phyloP scores from a whole-genome alignment of 2,113 vertebrate genomes.

The Phoxinus phoxinus region DNA sequence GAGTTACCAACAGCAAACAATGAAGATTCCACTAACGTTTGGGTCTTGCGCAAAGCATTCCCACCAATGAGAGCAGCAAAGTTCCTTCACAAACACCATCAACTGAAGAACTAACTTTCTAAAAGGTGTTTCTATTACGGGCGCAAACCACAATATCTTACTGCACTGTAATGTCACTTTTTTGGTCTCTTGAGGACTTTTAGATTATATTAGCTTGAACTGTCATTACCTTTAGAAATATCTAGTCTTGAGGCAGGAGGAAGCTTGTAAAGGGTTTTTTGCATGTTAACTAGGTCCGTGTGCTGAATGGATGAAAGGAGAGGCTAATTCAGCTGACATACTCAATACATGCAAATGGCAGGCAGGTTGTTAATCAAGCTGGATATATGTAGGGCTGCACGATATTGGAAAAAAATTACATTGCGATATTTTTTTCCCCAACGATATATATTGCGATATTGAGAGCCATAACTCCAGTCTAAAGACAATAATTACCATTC shows the following conservation, averaged over 20 bases:
- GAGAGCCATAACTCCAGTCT: no score
- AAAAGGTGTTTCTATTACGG: neutral
- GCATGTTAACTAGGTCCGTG: conserved; percentile 69
- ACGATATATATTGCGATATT: no score
- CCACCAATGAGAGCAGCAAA: neutral
- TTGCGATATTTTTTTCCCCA: no score
- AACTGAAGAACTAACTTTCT: neutral
- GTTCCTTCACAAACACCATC: neutral
- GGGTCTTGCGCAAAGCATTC: neutral
- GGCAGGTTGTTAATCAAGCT: conserved; percentile 76
- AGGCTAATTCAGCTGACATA: conserved; percentile 77
- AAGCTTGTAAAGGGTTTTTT: conserved; percentile 55
- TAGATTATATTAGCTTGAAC: neutral
- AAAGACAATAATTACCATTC: no score
- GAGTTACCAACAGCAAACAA: neutral
- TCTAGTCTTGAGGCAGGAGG: conserved; percentile 56
- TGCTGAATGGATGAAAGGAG: conserved; percentile 68
- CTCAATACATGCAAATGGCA: conserved; percentile 66
- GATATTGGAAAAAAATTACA: no score
- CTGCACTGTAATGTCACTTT: neutral
- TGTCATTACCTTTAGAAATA: conserved; percentile 63
- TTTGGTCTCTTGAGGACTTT: neutral
- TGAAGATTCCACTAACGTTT: neutral
- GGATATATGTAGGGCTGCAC: conserved; percentile 69
- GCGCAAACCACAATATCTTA: neutral